Base-by-base conservation (phyloP, 2,888 invertebrate species). In the Orgyia antiqua region DNA sequence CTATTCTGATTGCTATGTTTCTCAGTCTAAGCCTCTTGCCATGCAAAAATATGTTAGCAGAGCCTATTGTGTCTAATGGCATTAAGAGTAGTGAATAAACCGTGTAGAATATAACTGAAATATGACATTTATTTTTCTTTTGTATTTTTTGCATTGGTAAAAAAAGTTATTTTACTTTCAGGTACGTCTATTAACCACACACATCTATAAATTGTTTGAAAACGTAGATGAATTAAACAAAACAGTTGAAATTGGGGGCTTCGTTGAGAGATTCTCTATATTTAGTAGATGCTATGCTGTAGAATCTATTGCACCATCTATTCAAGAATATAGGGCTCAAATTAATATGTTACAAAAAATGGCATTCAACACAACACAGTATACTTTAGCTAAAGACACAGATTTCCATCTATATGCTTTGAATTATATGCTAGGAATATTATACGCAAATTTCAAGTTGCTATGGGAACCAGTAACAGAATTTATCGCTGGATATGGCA, bases 371-470 rank as follows among this genome's bases (percentile, higher is more conserved):
- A 88, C 89, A 10, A 87, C 88, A 11, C 87, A 89, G 38, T 89
- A 87, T 45, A 87, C 88, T 41, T 59, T 91, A 36, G 84, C 86
- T 3, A 87, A 88, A 54, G 74, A 88, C 27, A 87, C 89, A 0
- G 87, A 87, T 4, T 92, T 88, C 47, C 86, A 88, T 53, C 76
- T 89, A 48, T 89, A 93, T 53, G 90, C 93, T 0, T 64, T 98
- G 10, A 88, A 92, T 39, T 96, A 94, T 57, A 87, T 97, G 55
- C 87, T 97, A 17, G 96, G 97, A 1, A 88, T 91, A 36, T 79
- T 97, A 27, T 94, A 94, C 68, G 87, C 94, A 10, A 97, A 97
- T 68, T 97, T 98, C 58, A 93, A 94, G 50, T 80, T 96, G 8
- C 68, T 98, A 0, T 98, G 98, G 98, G 92, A 94, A 40, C 95